phyloP scores from a whole-genome alignment of 2,797 vertebrate species.

The Leuciscus waleckii region DNA sequence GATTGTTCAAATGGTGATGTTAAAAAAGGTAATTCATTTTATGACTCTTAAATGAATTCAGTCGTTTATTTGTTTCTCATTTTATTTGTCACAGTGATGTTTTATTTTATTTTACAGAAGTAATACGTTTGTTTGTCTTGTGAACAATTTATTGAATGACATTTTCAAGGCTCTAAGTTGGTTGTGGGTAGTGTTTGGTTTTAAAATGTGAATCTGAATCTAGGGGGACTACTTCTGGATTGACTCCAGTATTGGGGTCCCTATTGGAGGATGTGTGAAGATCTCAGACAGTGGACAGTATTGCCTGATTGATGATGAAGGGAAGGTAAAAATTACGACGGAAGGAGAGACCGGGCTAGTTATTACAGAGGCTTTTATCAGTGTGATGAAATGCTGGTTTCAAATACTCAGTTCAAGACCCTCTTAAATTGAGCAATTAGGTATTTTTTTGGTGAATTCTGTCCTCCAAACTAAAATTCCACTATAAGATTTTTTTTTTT shows the following conservation, averaged over 20 bases:
- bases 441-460: background rate
- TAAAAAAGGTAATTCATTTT: constrained; percentile 48
- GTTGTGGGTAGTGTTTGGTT: background rate
- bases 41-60: background rate
- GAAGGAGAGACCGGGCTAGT: background rate
- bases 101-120: background rate
- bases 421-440: background rate
- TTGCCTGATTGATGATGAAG: constrained; percentile 88
- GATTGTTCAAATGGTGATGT: constrained; percentile 40
- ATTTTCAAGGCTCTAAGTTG: background rate
- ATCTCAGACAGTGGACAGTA: constrained; percentile 76
- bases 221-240: constrained; percentile 95
- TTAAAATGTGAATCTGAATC: constrained; percentile 26
- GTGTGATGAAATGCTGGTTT: background rate
- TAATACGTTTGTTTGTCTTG: background rate
- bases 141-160: background rate
- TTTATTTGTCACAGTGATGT: background rate
- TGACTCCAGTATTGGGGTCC: constrained; percentile 76
- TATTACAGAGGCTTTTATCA: background rate
- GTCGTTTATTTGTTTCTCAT: background rate
- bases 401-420: background rate
- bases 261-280: constrained; percentile 88
- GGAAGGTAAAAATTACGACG: constrained; percentile 80
- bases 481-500: background rate
- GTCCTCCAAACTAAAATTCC: background rate